Evolutionary conservation across 2,888 invertebrate species (phyloP), one percentile per base, ranked within the genome.

Genomic region (Helicoverpa assulta): DNA sequence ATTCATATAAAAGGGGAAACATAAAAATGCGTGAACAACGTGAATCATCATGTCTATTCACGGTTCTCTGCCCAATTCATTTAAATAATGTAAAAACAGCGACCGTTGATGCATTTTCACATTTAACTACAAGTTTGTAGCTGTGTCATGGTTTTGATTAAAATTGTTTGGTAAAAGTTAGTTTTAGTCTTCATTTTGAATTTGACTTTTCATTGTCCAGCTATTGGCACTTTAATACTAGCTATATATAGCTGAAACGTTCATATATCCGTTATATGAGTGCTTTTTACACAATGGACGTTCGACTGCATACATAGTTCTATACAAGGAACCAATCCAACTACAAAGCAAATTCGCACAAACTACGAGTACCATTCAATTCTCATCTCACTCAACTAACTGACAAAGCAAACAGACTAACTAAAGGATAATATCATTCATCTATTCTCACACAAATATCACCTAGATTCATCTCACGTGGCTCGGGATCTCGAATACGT

Each of bases 311-410:
- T 14, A 10, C 14, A 40, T 40, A 40, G 12, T 40, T 40, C 40
- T 40, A 40, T 14, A 40, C 40, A 5, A 16, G 47, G 47, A n/a
- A n/a, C 62, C 52, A 58, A 75, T 76, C 65, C 54, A 3, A 52
- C 3, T 54, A 75, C 65, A 76, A 70, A 70, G 65, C 61, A 18
- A 59, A 60, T 26, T n/a, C 29, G 40, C 6, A 1, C 50, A 29
- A 70, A 65, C 51, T 40, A 29, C 21, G 16, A 37, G 37, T 60
- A n/a, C 71, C 18, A 71, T 67, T 61, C 26, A 60, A 53, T 26
- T 37, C 21, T n/a, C 14, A 65, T 59, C 51, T 64, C 53, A 33
- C 43, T 47, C 16, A 69, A 64, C 16, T 26, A 71, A 59, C 66
- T 19, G 55, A 70, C 58, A 70, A 68, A 62, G 47, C 16, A 47